Conservation (phyloP, 1,140 invertebrate genomes). For the Littorina saxatilis region DNA sequence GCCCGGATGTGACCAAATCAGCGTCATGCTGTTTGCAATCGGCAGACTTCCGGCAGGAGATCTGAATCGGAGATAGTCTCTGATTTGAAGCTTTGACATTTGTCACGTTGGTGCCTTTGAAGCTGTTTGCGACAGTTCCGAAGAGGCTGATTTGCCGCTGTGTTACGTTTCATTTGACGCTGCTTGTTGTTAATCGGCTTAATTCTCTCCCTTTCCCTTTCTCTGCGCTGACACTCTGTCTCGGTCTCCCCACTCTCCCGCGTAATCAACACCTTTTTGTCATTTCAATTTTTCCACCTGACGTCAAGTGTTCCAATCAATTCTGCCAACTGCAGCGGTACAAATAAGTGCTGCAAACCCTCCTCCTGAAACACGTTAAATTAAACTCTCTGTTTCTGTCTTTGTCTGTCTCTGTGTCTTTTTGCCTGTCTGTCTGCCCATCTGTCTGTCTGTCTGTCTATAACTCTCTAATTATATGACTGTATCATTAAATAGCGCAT, state of each 20-base stretch:
- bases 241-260: too few species aligned
- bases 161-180: background rate
- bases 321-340: too few species aligned
- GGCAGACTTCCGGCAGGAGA: constrained; percentile 11
- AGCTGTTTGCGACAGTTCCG: background rate
- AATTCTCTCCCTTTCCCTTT: background rate
- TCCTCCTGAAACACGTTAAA: too few species aligned
- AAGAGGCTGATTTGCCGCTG: background rate
- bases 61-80: constrained; percentile 14
- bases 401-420: too few species aligned
- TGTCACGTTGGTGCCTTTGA: background rate
- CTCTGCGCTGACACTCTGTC: too few species aligned
- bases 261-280: too few species aligned
- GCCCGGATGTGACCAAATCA: constrained; percentile 28
- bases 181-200: background rate
- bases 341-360: too few species aligned
- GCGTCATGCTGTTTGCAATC: constrained; percentile 24
- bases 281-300: too few species aligned
- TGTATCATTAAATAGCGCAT: too few species aligned
- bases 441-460: background rate
- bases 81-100: background rate
- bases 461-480: too few species aligned
- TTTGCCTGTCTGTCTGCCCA: too few species aligned
- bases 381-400: background rate
- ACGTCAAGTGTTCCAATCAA: too few species aligned